Conservation (phyloP, 1,140 invertebrate genomes). For the Apis mellifera region Amel_HAv3.1 CM009946.2:6138001-6138500, state of each 20-base stretch:
- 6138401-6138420: too few relatives aligned
- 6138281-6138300: not conserved
- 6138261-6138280: constrained; percentile 1
- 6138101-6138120: constrained; percentile 82
- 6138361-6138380: not conserved
- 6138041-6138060: constrained; percentile 75
- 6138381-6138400: too few relatives aligned
- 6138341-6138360: constrained; percentile 23
- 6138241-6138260: constrained; percentile 39
- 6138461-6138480: too few relatives aligned
- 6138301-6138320: constrained; percentile 38
- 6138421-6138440: too few relatives aligned
- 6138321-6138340: constrained; percentile 5
- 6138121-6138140: constrained; percentile 81
- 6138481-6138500: too few relatives aligned
- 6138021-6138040: constrained; percentile 75
- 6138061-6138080: constrained; percentile 80
- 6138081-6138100: constrained; percentile 81
- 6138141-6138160: constrained; percentile 76
- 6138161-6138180: constrained; percentile 73
- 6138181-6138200: constrained; percentile 77
- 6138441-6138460: too few relatives aligned
- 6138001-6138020: constrained; percentile 54
- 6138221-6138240: constrained; percentile 70
- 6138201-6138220: constrained; percentile 76